Base-by-base conservation (phyloP, 2,888 invertebrate species). In the Cephalotes varians region DNA sequence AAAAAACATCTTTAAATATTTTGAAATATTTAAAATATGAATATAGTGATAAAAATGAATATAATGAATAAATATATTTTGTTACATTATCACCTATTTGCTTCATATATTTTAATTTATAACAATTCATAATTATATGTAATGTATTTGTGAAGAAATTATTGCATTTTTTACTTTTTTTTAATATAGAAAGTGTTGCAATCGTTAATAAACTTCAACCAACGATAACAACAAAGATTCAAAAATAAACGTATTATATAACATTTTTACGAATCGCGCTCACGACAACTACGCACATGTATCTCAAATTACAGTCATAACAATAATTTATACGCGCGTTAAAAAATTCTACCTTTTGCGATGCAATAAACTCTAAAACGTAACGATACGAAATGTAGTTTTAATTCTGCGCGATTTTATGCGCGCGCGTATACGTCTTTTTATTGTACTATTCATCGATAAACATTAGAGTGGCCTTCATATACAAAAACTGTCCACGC, bases 261-360 rank as follows among this genome's bases (percentile, higher is more conserved):
- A 67, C 12, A 79, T 56, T 69, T 69, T 69, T 67, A 56, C 44
- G 34, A 79, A 69, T 69, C 44, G 25, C 12, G 25, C 18, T 56
- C 69, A 25, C 56, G 56, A 77, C 44, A 15, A 10, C 21, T 54
- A 51, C 2, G 1, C 9, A 44, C 10, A 15, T n/a, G 44, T 44
- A 67, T 69, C 56, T 67, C 44, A 47, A 67, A 69, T 79, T 58
- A 25, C n/a, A 58, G 34, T 67, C 69, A 44, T 69, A 58, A 69
- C 40, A 67, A 69, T 37, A 69, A 79, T 79, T 47, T 56, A 77
- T 65, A 44, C 56, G 10, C 25, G 10, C n/a, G 44, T 69, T 79
- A 79, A 79, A 77, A 34, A 34, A 25, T n/a, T 44, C 58, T 44
- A 34, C 12, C 4, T 77, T 54, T 65, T 44, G 40, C 21, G 21